These are phyloP conservation scores for Ormyrus thymus DNA, from an alignment of 2,888 invertebrate species.

Conservation along the genomic window DNA sequence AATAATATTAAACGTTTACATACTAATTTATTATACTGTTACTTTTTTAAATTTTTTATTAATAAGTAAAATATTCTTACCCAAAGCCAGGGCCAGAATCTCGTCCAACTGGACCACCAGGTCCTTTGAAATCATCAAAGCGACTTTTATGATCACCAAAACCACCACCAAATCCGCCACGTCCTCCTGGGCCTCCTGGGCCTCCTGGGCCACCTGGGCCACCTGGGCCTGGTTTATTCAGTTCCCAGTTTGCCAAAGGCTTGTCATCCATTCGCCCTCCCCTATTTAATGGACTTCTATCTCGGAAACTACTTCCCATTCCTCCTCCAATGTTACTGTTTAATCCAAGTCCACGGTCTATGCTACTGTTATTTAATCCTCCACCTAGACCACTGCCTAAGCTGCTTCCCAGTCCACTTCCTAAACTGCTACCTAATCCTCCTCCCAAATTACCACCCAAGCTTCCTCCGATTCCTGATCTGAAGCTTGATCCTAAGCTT, in stretches of 20 bases:
- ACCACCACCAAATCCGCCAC: conserved; percentile 58
- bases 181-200: conserved; percentile 52
- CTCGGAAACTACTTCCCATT: conserved; percentile 66
- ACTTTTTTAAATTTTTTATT: too few species aligned
- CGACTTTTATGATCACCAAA: conserved; percentile 67
- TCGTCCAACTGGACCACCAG: conserved; percentile 56
- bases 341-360: conserved; percentile 28
- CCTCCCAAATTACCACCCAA: conserved; percentile 38
- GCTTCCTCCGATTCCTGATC: background rate
- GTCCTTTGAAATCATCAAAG: conserved; percentile 68
- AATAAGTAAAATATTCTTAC: conserved; percentile 59
- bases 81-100: conserved; percentile 66
- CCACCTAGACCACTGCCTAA: conserved; percentile 28
- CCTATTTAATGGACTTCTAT: conserved; percentile 70
- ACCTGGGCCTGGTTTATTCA: conserved; percentile 59
- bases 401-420: conserved; percentile 11
- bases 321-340: conserved; percentile 45
- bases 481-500: too few species aligned
- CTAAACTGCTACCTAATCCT: conserved; percentile 22
- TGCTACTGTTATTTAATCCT: background rate
- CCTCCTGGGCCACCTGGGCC: conserved; percentile 41
- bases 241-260: conserved; percentile 52
- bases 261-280: conserved; percentile 58
- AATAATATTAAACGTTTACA: too few species aligned
- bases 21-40: too few species aligned